Evolutionary conservation across 2,797 vertebrate species (phyloP).

Genomic region (Acanthopagrus latus): DNA sequence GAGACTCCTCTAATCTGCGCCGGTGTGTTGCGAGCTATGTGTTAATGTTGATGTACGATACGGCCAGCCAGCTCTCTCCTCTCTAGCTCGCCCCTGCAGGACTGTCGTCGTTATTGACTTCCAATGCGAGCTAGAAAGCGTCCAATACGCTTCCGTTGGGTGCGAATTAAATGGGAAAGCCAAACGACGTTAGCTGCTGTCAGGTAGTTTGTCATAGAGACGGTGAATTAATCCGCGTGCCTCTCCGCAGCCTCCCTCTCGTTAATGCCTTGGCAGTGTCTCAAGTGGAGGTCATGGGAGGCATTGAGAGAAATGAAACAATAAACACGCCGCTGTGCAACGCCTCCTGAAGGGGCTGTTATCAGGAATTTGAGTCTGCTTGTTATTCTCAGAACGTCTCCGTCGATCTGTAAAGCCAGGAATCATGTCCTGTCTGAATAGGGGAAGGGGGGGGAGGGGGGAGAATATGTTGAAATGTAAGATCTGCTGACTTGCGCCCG

Average conservation of each 20-base stretch:
- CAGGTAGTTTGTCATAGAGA: conserved; percentile 64
- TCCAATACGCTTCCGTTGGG: conserved; percentile 44
- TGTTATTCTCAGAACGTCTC: conserved; percentile 45
- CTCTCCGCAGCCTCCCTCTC: conserved; percentile 25
- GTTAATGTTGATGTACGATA: conserved; percentile 41
- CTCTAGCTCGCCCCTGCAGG: conserved; percentile 21
- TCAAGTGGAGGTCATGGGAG: conserved; percentile 51
- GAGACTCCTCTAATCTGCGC: conserved; percentile 11
- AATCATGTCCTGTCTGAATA: conserved; percentile 45
- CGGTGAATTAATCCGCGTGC: conserved; percentile 51
- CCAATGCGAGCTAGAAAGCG: conserved; percentile 18
- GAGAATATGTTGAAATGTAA: conserved; percentile 52
- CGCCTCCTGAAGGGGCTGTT: conserved; percentile 26
- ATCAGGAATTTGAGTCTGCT: conserved; percentile 39
- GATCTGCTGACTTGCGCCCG: conserved; percentile 79
- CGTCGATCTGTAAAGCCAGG: conserved; percentile 13
- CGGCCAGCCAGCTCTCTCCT: neutral
- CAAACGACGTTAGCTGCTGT: conserved; percentile 52
- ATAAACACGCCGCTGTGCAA: conserved; percentile 49
- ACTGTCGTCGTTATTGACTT: conserved; percentile 45
- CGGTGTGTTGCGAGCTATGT: conserved; percentile 13
- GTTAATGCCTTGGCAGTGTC: conserved; percentile 46
- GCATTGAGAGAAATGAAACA: conserved; percentile 53
- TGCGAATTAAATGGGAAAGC: conserved; percentile 57
- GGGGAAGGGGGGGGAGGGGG: neutral